These are phyloP conservation scores for Bombus difficillimus DNA, from an alignment of 1,140 invertebrate species.

Conservation along the genomic window DNA sequence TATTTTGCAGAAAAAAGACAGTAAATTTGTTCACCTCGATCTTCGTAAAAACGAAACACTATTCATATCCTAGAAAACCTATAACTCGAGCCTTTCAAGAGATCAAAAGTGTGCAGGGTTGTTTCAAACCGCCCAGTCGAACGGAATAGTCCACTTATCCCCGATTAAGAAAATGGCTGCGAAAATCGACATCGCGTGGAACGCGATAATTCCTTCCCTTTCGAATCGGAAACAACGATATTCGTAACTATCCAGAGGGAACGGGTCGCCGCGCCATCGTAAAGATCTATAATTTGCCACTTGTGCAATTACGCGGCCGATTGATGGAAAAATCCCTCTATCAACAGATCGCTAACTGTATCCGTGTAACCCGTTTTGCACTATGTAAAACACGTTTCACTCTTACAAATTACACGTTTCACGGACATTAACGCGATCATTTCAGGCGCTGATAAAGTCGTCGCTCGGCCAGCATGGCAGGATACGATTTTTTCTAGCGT, in stretches of 20 bases:
- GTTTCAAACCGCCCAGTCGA: background rate
- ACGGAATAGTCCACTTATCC: background rate
- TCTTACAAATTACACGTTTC: conserved; percentile 34
- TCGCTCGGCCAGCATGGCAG: background rate
- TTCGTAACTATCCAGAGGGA: background rate
- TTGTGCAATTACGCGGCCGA: conserved; percentile 21
- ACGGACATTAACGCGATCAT: conserved; percentile 13
- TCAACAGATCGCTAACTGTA: conserved; percentile 23
- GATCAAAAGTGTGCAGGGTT: background rate
- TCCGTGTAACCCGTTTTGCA: conserved; percentile 26
- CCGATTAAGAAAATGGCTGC: background rate
- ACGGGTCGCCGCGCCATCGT: background rate
- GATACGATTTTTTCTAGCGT: background rate
- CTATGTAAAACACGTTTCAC: conserved; percentile 14
- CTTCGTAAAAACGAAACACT: background rate
- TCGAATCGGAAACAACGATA: conserved; percentile 12
- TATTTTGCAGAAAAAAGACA: background rate
- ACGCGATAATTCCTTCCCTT: conserved; percentile 7
- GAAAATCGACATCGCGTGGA: conserved; percentile 2
- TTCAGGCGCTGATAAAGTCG: background rate
- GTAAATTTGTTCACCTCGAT: background rate
- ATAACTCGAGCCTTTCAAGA: background rate
- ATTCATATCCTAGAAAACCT: too few relatives aligned
- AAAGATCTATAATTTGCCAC: conserved; percentile 38
- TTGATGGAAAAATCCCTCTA: conserved; percentile 18